Percentiles rank a stretch among this genome's conserved stretches.
Conservation (phyloP, 2,113 vertebrate species). For the Bungarus multicinctus region DNA sequence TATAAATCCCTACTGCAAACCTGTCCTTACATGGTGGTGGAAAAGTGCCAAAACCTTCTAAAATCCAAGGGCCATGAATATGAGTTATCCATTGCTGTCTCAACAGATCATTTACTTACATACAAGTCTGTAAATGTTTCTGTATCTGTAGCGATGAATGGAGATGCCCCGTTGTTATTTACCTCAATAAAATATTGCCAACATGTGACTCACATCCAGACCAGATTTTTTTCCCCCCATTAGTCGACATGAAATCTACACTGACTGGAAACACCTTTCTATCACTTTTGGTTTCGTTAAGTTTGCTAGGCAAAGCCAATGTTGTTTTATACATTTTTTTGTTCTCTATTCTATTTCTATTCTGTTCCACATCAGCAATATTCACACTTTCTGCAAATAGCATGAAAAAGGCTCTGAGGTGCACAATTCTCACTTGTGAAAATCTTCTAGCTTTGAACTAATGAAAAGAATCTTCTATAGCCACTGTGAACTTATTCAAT, state of each 20-base stretch:
- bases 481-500: slow-evolving; percentile 20
- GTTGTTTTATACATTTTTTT: not conserved
- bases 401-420: not conserved
- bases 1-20: not conserved
- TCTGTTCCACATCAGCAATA: not conserved
- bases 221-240: not conserved
- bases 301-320: not conserved
- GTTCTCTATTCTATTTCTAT: not conserved
- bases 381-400: not conserved
- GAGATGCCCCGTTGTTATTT: not conserved
- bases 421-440: slow-evolving; percentile 11
- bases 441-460: slow-evolving; percentile 22
- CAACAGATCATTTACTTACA: too few species aligned
- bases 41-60: not conserved
- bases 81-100: not conserved
- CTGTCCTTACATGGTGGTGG: not conserved
- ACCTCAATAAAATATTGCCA: not conserved
- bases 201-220: not conserved
- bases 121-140: not conserved
- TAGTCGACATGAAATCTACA: not conserved
- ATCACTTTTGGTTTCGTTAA: not conserved
- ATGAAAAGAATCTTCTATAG: slow-evolving; percentile 20
- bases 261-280: not conserved
- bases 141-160: not conserved
- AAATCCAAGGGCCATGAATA: not conserved